Evolutionary conservation across 2,888 invertebrate species (phyloP).

Genomic region (Ennomos fuscantarius): DNA sequence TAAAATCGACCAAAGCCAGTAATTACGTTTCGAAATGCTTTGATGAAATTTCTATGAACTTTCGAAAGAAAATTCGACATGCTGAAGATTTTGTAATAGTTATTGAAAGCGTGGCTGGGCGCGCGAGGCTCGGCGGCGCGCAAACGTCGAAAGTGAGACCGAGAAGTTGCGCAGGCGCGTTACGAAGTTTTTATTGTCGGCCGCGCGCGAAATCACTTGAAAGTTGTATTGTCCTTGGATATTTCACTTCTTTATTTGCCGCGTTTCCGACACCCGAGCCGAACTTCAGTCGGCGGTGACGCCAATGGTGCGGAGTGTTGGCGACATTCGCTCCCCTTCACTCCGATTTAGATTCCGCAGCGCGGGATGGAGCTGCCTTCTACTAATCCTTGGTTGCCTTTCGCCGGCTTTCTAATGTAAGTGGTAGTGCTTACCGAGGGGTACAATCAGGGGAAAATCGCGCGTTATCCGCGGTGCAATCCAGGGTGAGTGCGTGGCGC

Average conservation of each 20-base stretch:
- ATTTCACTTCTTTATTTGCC: conserved; percentile 83
- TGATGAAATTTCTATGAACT: conserved; percentile 59
- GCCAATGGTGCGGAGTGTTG: conserved; percentile 62
- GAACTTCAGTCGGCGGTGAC: conserved; percentile 72
- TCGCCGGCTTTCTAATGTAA: conserved; percentile 30
- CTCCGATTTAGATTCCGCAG: conserved; percentile 51
- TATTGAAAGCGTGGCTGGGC: conserved; percentile 76
- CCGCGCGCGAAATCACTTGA: conserved; percentile 84
- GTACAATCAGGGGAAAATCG: conserved; percentile 59
- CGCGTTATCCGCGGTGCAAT: conserved; percentile 60
- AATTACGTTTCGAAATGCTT: conserved; percentile 47
- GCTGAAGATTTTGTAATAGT: conserved; percentile 76
- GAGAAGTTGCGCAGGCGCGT: conserved; percentile 82
- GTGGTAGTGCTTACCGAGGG: conserved; percentile 57
- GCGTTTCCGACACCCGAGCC: conserved; percentile 79
- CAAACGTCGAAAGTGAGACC: conserved; percentile 81
- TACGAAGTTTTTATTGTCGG: conserved; percentile 84
- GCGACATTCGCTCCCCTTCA: conserved; percentile 70
- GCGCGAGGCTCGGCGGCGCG: conserved; percentile 55
- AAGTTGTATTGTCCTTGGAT: conserved; percentile 84
- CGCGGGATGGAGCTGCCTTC: conserved; percentile 7
- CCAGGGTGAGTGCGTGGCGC: conserved; percentile 72
- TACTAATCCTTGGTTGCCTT: conserved; percentile 11
- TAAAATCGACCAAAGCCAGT: conserved; percentile 33
- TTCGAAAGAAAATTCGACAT: conserved; percentile 79